These are phyloP conservation scores for Dendrocincla fuliginosa DNA, from an alignment of 2,797 vertebrate genomes.

Conservation along the genomic window DNA sequence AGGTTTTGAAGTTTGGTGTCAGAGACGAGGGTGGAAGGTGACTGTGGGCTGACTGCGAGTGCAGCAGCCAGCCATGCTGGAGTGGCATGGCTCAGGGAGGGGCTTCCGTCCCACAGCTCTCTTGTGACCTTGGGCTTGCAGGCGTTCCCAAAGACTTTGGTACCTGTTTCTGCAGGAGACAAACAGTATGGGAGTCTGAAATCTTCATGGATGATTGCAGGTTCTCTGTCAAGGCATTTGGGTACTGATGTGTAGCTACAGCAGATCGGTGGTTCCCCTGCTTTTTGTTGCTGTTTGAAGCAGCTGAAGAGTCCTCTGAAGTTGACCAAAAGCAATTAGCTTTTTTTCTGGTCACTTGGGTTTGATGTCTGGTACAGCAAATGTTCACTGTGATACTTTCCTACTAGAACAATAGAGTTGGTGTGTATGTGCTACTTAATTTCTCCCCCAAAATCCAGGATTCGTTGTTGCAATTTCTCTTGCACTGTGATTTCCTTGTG, in stretches of 20 bases:
- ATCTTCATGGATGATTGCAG: not conserved
- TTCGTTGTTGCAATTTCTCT: not conserved
- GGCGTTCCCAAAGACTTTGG: too few relatives aligned
- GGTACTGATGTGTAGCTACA: not conserved
- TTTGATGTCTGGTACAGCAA: not conserved
- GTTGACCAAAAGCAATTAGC: not conserved
- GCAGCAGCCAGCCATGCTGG: accelerated
- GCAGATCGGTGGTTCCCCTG: not conserved
- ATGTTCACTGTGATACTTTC: accelerated
- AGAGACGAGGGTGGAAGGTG: not conserved
- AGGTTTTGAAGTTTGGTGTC: not conserved
- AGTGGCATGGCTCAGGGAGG: accelerated
- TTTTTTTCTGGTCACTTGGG: not conserved
- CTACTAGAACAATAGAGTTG: not conserved
- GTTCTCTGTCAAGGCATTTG: accelerated
- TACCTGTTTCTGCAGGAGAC: accelerated
- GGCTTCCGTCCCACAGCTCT: not conserved
- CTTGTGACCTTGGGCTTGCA: accelerated
- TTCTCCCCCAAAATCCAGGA: not conserved
- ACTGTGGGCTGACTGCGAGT: accelerated
- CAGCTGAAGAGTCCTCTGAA: not conserved
- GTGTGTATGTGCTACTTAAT: accelerated
- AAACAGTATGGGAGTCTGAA: not conserved
- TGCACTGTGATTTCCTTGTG: not conserved
- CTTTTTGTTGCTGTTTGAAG: not conserved